These are phyloP conservation scores for Actinostola sp. DNA, from an alignment of 92 coral and sea anemone genomes.

Conservation along the genomic window DNA sequence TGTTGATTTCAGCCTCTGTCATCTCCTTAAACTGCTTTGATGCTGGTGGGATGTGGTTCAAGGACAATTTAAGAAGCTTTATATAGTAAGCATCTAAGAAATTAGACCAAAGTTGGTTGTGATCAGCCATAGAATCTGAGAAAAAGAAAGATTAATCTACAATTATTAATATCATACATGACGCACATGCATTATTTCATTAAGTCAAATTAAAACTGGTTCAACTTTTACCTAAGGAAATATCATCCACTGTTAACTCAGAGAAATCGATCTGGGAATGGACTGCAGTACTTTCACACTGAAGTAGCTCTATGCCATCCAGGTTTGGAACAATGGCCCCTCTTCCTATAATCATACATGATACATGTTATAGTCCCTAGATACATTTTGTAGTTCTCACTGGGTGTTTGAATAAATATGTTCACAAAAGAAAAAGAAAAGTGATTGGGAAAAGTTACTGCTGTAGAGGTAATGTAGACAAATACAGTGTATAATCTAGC, in stretches of 20 bases:
- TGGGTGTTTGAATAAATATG: too few relatives aligned
- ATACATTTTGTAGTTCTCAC: too few relatives aligned
- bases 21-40: slow-evolving; percentile 25
- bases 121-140: slow-evolving; percentile 35
- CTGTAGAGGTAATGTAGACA: too few relatives aligned
- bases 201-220: too few relatives aligned
- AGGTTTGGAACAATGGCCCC: slow-evolving; percentile 25
- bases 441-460: too few relatives aligned
- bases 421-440: too few relatives aligned
- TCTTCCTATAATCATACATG: slow-evolving; percentile 11
- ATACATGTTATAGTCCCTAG: too few relatives aligned
- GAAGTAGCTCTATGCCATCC: neutral
- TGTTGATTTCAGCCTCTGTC: slow-evolving; percentile 23
- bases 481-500: too few relatives aligned
- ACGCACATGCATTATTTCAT: too few relatives aligned
- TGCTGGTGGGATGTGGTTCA: slow-evolving; percentile 25
- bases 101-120: slow-evolving; percentile 32
- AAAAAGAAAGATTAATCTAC: too few relatives aligned
- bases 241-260: slow-evolving; percentile 2
- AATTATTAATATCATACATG: too few relatives aligned
- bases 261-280: slow-evolving; percentile 19
- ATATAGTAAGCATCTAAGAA: slow-evolving; percentile 1
- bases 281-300: slow-evolving; percentile 17
- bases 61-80: slow-evolving; percentile 1
- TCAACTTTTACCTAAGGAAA: neutral